Evolutionary conservation across 2,888 invertebrate species (phyloP), one percentile per base, ranked within the genome.

Genomic region (Oscheius onirici): DNA sequence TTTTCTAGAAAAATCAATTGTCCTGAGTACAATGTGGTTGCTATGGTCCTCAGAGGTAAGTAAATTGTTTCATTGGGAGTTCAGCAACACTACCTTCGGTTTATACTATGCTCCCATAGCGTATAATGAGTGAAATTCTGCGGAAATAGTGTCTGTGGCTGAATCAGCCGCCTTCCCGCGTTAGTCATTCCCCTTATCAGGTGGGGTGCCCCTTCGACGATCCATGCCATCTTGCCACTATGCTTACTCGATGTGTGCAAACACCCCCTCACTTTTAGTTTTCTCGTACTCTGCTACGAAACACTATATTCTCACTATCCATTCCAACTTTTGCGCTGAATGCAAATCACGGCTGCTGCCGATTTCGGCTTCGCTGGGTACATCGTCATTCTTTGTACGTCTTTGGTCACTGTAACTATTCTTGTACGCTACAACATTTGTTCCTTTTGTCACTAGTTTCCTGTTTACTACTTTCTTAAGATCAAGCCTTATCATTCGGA

Each of bases 181-280:
- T 58, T 58, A 58, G 58, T 58, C 58, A 58, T 41, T 55, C 55
- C 28, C 58, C 58, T 58, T 58, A 58, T 58, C 58, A 58, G 41
- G 34, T 6, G 34, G 34, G 34, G 34, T n/a, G n/a, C 5, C 40
- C 40, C 58, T 26, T 28, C 28, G 28, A 8, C 58, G 58, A 58
- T 58, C 58, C 58, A n/a, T 58, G 58, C 22, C 20, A 41, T 34
- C 34, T 41, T 22, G 40, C 41, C 43, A 41, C 41, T 58, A 41
- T 22, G 40, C 58, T 41, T 41, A 20, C 22, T 40, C 58, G 10
- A 55, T 26, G 55, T 28, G 26, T 55, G 34, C 8, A 8, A 8
- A 34, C 34, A 8, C 34, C 34, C 34, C 3, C 34, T 34, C 34
- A 34, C 34, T 34, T 8, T 3, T 8, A 6, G 34, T 8, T 34